A percentile compares a stretch with the other conserved stretches of the same genome.
Conservation (phyloP, 23 tunicate genomes). For the Styela plicata region DNA sequence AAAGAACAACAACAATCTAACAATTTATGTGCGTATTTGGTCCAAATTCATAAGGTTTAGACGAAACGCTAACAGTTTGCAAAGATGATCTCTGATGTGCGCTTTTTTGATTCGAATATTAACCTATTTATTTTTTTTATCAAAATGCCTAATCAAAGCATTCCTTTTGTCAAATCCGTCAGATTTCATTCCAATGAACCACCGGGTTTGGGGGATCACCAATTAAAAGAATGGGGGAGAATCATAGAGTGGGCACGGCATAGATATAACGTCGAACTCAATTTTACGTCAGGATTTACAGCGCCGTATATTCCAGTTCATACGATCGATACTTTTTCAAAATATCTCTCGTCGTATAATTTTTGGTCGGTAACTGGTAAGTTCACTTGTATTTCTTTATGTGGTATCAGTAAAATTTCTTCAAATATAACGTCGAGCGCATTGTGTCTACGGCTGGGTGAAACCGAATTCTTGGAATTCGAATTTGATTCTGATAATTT, state of each 20-base stretch:
- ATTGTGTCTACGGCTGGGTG: too few relatives aligned
- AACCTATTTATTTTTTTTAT: too few relatives aligned
- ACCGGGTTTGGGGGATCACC: slow-evolving; percentile 42
- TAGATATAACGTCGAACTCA: slow-evolving; percentile 28
- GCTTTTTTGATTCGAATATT: too few relatives aligned
- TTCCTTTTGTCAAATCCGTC: background rate
- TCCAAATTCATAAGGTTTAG: too few relatives aligned
- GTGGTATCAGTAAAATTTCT: too few relatives aligned
- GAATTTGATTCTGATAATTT: too few relatives aligned
- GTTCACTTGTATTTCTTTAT: background rate
- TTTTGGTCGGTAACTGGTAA: slow-evolving; percentile 67
- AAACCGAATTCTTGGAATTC: too few relatives aligned
- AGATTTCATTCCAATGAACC: slow-evolving; percentile 59
- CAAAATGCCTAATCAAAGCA: slow-evolving; percentile 17
- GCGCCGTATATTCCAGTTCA: slow-evolving; percentile 35
- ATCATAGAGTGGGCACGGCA: slow-evolving; percentile 36
- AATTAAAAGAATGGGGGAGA: slow-evolving; percentile 54
- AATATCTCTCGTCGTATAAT: slow-evolving; percentile 40
- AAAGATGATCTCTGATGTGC: too few relatives aligned
- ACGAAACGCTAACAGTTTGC: too few relatives aligned
- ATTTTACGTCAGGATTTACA: slow-evolving; percentile 42
- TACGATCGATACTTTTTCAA: slow-evolving; percentile 30
- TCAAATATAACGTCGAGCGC: too few relatives aligned
- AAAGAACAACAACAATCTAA: too few relatives aligned
- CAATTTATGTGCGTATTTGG: too few relatives aligned